Evolutionary conservation across 1,140 invertebrate genomes (phyloP).

Genomic region (Mamestra configurata): DNA sequence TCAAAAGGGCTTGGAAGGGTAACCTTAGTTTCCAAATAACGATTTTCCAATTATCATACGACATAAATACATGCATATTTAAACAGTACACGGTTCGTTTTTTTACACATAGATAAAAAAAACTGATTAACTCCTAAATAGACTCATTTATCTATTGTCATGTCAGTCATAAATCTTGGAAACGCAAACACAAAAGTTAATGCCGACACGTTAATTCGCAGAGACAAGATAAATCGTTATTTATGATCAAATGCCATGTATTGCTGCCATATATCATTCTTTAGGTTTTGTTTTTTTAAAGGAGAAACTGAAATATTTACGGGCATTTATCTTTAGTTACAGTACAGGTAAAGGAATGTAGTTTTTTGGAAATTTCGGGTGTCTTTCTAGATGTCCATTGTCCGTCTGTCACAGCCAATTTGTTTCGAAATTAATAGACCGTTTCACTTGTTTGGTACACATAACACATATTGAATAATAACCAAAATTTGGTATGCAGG

Average conservation of each 20-base stretch:
- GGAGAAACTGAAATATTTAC: neutral
- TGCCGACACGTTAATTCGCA: slow-evolving; percentile 11
- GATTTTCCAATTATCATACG: too few species aligned
- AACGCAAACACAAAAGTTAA: slow-evolving; percentile 15
- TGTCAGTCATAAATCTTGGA: slow-evolving; percentile 15
- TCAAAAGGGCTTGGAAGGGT: too few species aligned
- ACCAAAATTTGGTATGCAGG: too few species aligned
- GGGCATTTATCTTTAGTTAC: neutral
- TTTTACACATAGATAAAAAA: neutral
- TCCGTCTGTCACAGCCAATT: too few species aligned
- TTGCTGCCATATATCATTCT: neutral
- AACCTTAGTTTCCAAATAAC: too few species aligned
- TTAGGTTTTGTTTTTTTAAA: neutral
- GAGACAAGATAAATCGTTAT: slow-evolving; percentile 36
- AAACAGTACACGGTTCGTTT: neutral
- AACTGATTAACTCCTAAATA: slow-evolving; percentile 10
- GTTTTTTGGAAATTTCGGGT: too few species aligned
- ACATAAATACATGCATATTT: too few species aligned
- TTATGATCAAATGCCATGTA: slow-evolving; percentile 35
- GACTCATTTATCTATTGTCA: slow-evolving; percentile 11
- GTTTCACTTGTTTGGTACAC: too few species aligned
- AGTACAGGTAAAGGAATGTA: too few species aligned
- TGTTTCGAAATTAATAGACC: too few species aligned
- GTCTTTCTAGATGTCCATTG: too few species aligned
- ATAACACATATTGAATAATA: too few species aligned